Evolutionary conservation across 2,888 invertebrate genomes (phyloP), one percentile per base, ranked within the genome.

Genomic region (Aelia acuminata): DNA sequence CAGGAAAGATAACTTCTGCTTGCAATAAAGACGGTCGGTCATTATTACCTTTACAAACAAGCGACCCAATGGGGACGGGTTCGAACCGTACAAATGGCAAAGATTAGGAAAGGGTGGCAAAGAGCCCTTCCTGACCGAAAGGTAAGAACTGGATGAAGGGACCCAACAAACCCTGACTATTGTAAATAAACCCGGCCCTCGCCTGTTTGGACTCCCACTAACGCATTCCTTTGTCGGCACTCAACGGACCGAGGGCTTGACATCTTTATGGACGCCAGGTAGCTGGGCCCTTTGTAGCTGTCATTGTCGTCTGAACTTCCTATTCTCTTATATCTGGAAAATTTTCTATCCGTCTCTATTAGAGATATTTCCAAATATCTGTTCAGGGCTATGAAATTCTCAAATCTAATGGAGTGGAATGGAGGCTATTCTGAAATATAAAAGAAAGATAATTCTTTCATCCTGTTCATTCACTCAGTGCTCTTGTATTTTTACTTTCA

Each of bases 171-270:
- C 35, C 3, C 63, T 18, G 20, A 20, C 31, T 70, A 70, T 70
- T 70, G 63, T 70, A 70, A 70, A 70, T 70, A 70, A 70, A 35
- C 31, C 35, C 18, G 8, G 7, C 7, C 63, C 7, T 20, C 8
- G 31, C 7, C 63, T 70, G 63, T 70, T 70, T 70, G 63, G 63
- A 70, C 63, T 70, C 35, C 63, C 63, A 70, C 63, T 70, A 70
- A 70, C 63, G 35, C 31, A 70, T 70, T 70, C 63, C 35, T 70
- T 70, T 70, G 63, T 70, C 63, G 63, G 63, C 63, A 18, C 31
- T 35, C 31, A 35, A 20, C 15, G 63, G 35, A 35, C 63, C 31
- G 63, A 20, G 31, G 8, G 63, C 20, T 70, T 70, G 63, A 70
- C 63, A 70, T 70, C 63, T 70, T 70, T 70, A 70, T 70, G 63